phyloP scores from a whole-genome alignment of 2,113 vertebrate species.

The Rhinolophus sinicus region DNA sequence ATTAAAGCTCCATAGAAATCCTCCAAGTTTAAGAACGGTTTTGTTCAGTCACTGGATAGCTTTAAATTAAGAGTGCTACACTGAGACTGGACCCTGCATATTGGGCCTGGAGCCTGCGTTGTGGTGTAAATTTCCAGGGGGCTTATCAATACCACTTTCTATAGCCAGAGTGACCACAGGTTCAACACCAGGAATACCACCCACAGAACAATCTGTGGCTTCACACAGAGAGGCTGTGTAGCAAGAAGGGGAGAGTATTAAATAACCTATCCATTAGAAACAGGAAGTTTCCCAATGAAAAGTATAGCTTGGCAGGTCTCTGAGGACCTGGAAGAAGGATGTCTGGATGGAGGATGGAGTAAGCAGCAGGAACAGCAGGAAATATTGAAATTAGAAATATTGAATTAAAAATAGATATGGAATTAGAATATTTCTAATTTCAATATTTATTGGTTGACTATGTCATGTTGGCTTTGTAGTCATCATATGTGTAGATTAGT shows the following conservation, averaged over 20 bases:
- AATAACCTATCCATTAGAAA: background rate
- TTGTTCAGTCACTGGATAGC: background rate
- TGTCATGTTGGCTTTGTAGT: background rate
- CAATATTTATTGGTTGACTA: background rate
- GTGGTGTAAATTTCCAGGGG: background rate
- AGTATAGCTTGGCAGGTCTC: background rate
- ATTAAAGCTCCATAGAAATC: background rate
- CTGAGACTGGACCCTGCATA: background rate
- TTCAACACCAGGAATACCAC: background rate
- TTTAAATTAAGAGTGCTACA: background rate
- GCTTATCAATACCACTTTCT: background rate
- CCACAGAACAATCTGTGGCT: background rate
- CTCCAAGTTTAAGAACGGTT: background rate
- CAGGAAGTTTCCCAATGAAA: background rate
- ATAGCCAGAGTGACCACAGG: background rate
- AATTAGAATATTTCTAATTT: background rate
- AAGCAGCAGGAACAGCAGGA: accelerated
- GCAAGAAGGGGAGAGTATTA: background rate
- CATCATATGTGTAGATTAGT: background rate
- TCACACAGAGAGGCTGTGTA: background rate
- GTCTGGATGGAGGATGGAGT: background rate
- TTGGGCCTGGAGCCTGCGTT: background rate
- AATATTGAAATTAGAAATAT: background rate
- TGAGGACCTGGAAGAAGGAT: background rate
- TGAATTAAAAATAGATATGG: background rate